These are phyloP conservation scores for Clistopyga incitator DNA, from an alignment of 2,888 invertebrate genomes.

Conservation along the genomic window DNA sequence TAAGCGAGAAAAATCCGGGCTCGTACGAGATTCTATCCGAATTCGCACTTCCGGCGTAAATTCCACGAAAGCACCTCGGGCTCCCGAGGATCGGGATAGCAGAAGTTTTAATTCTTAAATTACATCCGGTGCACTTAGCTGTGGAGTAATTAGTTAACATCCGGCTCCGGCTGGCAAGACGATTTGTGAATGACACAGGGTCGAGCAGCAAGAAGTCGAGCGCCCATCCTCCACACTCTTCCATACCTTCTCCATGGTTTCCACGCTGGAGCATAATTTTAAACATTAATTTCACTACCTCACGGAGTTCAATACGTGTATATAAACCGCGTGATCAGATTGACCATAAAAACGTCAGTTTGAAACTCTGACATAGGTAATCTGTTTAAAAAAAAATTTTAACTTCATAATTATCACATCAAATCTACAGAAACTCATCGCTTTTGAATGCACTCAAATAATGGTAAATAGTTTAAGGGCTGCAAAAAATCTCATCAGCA, in stretches of 20 bases:
- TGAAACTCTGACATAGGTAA: too few relatives aligned
- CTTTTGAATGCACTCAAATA: too few relatives aligned
- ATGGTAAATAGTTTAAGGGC: too few relatives aligned
- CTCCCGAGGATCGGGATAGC: conserved; percentile 9
- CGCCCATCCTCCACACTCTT: conserved; percentile 4
- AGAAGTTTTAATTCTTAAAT: conserved; percentile 43
- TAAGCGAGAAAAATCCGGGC: conserved; percentile 9
- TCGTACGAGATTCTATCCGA: conserved; percentile 32
- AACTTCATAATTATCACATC: too few relatives aligned
- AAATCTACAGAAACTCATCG: too few relatives aligned
- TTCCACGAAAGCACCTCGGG: conserved; percentile 13
- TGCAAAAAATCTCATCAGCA: background rate
- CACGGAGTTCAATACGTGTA: background rate
- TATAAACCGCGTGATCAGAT: too few relatives aligned
- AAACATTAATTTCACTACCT: conserved; percentile 22
- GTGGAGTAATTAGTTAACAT: conserved; percentile 46
- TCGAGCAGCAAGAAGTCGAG: conserved; percentile 9
- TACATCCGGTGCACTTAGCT: conserved; percentile 43
- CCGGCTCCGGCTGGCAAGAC: conserved; percentile 29
- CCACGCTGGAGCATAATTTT: conserved; percentile 3
- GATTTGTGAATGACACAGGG: conserved; percentile 20
- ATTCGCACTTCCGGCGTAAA: conserved; percentile 37
- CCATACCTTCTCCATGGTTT: conserved; percentile 5
- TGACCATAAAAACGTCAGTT: too few relatives aligned
- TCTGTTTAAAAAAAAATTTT: too few relatives aligned